These are phyloP conservation scores for Hypocryptadius cinnamomeus DNA, from an alignment of 2,113 vertebrate genomes.

Conservation along the genomic window DNA sequence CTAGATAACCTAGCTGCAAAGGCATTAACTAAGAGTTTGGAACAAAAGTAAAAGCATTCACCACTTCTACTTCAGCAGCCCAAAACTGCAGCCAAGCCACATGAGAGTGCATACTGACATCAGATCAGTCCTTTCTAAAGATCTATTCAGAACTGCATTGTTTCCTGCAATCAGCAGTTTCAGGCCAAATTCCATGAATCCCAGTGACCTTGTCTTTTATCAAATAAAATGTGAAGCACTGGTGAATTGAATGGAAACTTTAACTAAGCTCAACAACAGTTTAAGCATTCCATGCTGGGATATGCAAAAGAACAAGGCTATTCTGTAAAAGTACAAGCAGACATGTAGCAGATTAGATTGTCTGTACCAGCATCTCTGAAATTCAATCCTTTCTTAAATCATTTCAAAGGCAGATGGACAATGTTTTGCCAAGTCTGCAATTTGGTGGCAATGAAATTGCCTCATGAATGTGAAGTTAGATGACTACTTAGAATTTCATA, in stretches of 20 bases:
- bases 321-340: background rate
- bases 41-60: background rate
- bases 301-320: constrained; percentile 3
- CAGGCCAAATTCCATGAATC: background rate
- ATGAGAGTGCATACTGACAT: background rate
- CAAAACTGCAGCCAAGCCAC: background rate
- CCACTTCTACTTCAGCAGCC: background rate
- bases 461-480: constrained; percentile 42
- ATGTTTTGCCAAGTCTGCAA: constrained; percentile 50
- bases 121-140: background rate
- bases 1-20: background rate
- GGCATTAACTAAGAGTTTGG: background rate
- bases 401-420: constrained; percentile 38
- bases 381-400: constrained; percentile 45
- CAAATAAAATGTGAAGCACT: background rate
- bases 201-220: background rate
- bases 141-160: background rate
- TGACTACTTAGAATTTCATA: constrained; percentile 52
- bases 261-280: background rate
- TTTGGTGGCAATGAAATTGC: constrained; percentile 39
- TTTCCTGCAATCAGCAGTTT: constrained; percentile 2
- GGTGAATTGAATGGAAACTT: background rate
- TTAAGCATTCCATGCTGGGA: background rate
- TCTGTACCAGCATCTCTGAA: constrained; percentile 38
- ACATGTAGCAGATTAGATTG: constrained; percentile 16